These are phyloP conservation scores for Eurosta solidaginis DNA, from an alignment of 1,140 invertebrate species.

Conservation along the genomic window DNA sequence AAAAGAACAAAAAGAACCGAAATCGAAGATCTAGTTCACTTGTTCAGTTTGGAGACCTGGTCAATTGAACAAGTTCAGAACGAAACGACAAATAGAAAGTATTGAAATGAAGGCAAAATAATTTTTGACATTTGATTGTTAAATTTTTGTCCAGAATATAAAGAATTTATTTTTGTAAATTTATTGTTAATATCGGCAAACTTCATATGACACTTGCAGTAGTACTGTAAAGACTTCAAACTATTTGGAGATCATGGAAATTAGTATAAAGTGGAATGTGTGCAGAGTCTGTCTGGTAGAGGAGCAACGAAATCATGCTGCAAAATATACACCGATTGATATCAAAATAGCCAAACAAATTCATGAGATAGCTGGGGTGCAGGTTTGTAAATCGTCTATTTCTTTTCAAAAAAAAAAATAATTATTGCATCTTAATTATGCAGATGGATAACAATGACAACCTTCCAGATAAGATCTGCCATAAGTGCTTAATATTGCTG, in stretches of 20 bases:
- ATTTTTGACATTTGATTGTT: too few relatives aligned
- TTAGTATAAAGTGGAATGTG: slow-evolving; percentile 51
- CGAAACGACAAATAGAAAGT: too few relatives aligned
- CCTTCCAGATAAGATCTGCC: slow-evolving; percentile 49
- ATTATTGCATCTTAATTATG: background rate
- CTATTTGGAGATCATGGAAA: slow-evolving; percentile 42
- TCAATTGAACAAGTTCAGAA: too few relatives aligned
- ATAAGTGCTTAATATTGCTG: slow-evolving; percentile 37
- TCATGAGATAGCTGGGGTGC: slow-evolving; percentile 38
- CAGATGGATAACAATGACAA: slow-evolving; percentile 43
- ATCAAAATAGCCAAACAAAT: slow-evolving; percentile 36
- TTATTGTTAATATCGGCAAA: background rate
- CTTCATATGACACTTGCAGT: background rate
- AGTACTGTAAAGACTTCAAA: background rate
- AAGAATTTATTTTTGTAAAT: background rate
- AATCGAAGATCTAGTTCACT: too few relatives aligned
- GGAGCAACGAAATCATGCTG: background rate
- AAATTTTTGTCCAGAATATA: too few relatives aligned
- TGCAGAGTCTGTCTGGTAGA: slow-evolving; percentile 45
- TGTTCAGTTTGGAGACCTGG: too few relatives aligned
- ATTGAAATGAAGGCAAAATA: too few relatives aligned
- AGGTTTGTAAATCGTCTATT: slow-evolving; percentile 32
- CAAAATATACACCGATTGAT: slow-evolving; percentile 34
- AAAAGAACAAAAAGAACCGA: too few relatives aligned
- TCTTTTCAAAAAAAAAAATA: background rate